phyloP scores from a whole-genome alignment of 2,888 invertebrate genomes.

The Aleiodes testaceus region DNA sequence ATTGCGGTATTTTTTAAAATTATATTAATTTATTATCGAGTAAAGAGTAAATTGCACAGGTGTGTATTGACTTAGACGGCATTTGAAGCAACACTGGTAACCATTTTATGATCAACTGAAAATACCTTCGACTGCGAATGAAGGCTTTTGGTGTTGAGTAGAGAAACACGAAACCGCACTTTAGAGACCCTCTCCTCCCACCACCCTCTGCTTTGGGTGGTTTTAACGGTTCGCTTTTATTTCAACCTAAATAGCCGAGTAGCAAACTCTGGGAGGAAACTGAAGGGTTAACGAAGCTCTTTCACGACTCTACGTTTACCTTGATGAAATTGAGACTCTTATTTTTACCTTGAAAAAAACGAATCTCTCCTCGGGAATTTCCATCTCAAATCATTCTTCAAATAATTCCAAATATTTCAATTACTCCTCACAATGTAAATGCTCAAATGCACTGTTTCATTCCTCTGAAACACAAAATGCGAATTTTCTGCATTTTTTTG shows the following conservation, averaged over 20 bases:
- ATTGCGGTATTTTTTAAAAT: no score
- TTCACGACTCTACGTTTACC: slow-evolving; percentile 22
- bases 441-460: no score
- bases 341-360: slow-evolving; percentile 18
- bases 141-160: slow-evolving; percentile 39
- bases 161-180: slow-evolving; percentile 52
- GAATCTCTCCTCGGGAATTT: no score
- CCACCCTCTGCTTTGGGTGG: slow-evolving; percentile 25
- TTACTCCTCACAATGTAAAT: no score
- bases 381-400: no score
- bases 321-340: slow-evolving; percentile 31
- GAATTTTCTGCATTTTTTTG: background rate
- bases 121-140: slow-evolving; percentile 34
- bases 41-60: background rate
- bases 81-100: slow-evolving; percentile 7
- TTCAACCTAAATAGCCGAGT: slow-evolving; percentile 46
- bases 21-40: no score
- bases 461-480: no score
- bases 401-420: no score
- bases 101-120: background rate
- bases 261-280: slow-evolving; percentile 35
- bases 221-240: slow-evolving; percentile 46
- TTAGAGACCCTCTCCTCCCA: background rate
- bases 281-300: slow-evolving; percentile 36
- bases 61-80: background rate